A percentile compares a stretch with the other conserved stretches of the same genome.
These are phyloP conservation scores for Perizoma affinitatum DNA, from an alignment of 2,888 invertebrate species.

Conservation along the genomic window DNA sequence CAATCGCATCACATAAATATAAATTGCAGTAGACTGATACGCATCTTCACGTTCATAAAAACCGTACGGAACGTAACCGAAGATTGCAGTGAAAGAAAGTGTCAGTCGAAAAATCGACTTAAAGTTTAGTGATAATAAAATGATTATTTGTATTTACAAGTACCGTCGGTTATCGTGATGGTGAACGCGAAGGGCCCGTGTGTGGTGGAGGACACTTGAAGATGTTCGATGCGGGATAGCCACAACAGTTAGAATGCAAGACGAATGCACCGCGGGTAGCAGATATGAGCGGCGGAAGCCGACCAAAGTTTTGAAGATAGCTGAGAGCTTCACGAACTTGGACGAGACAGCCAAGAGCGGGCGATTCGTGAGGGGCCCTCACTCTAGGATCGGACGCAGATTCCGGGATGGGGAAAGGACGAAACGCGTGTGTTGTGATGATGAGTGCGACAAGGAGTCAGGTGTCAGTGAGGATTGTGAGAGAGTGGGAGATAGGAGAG, in stretches of 20 bases:
- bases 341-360: constrained; percentile 78
- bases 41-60: constrained; percentile 40
- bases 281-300: constrained; percentile 78
- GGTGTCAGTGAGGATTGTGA: constrained; percentile 79
- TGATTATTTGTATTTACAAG: constrained; percentile 72
- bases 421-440: constrained; percentile 76
- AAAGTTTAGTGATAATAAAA: constrained; percentile 66
- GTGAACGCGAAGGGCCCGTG: constrained; percentile 56
- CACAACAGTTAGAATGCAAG: constrained; percentile 80
- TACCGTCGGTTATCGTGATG: constrained; percentile 68
- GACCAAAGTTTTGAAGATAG: constrained; percentile 80
- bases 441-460: constrained; percentile 80
- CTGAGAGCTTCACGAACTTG: constrained; percentile 81
- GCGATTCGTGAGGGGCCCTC: constrained; percentile 74
- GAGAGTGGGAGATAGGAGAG: constrained; percentile 73
- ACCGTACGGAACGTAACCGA: constrained; percentile 42
- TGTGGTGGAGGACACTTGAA: constrained; percentile 68
- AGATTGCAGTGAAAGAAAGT: constrained; percentile 78
- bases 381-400: constrained; percentile 69
- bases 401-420: constrained; percentile 70
- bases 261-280: constrained; percentile 72
- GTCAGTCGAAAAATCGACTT: constrained; percentile 70
- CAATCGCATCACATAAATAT: constrained; percentile 50
- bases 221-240: constrained; percentile 80
- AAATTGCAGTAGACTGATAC: constrained; percentile 55